Evolutionary conservation across 2,888 invertebrate genomes (phyloP).

Genomic region (Tenodera sinensis): DNA sequence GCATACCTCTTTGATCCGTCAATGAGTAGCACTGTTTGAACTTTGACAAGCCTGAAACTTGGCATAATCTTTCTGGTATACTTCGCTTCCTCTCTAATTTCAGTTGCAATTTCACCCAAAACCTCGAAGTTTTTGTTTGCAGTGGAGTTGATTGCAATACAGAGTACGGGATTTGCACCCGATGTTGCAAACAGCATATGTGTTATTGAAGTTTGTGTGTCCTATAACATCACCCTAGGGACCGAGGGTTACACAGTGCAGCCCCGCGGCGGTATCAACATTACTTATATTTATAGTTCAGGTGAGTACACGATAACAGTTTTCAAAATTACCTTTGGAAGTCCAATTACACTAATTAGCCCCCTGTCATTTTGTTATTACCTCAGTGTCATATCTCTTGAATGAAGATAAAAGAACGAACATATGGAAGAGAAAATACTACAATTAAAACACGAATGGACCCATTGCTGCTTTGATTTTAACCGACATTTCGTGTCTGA

Average conservation of each 20-base stretch:
- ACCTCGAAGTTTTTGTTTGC: too few relatives aligned
- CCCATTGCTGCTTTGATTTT: too few relatives aligned
- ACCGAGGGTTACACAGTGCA: neutral
- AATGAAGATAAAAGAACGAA: neutral
- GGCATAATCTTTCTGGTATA: too few relatives aligned
- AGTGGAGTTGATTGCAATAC: too few relatives aligned
- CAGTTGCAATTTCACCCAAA: too few relatives aligned
- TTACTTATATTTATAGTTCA: neutral
- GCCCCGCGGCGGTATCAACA: neutral
- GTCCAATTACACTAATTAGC: neutral
- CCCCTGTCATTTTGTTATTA: neutral
- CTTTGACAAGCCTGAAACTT: too few relatives aligned
- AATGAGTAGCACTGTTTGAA: too few relatives aligned
- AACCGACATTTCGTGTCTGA: too few relatives aligned
- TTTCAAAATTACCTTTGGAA: neutral
- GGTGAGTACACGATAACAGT: neutral
- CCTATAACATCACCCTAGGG: neutral
- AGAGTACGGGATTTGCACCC: too few relatives aligned
- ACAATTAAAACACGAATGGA: neutral
- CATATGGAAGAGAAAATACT: neutral
- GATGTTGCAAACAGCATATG: neutral
- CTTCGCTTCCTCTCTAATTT: too few relatives aligned
- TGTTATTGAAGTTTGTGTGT: neutral
- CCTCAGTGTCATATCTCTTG: neutral
- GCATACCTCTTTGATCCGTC: too few relatives aligned